These are phyloP conservation scores for Baronia brevicornis DNA, from an alignment of 2,888 invertebrate species.

Conservation along the genomic window DNA sequence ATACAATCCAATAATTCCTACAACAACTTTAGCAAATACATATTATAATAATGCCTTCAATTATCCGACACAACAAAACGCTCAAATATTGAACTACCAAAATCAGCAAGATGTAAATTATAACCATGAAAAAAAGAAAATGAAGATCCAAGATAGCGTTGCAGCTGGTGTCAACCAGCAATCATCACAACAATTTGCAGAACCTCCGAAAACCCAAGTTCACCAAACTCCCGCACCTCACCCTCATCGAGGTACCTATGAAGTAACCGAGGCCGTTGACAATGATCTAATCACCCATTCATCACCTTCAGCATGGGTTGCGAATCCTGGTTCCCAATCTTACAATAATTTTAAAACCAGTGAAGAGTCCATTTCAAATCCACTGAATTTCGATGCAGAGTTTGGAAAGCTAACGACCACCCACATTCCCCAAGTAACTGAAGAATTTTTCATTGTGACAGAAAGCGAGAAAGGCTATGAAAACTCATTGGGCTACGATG, in stretches of 20 bases:
- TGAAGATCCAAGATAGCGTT: conserved; percentile 47
- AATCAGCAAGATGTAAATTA: conserved; percentile 37
- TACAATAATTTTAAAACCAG: conserved; percentile 36
- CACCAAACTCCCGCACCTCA: conserved; percentile 29
- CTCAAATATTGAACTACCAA: conserved; percentile 46
- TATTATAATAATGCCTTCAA: conserved; percentile 37
- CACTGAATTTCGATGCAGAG: conserved; percentile 32
- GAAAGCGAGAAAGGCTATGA: conserved; percentile 59
- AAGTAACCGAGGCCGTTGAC: conserved; percentile 60
- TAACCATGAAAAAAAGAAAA: conserved; percentile 50
- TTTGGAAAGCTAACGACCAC: conserved; percentile 44
- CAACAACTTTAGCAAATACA: conserved; percentile 40
- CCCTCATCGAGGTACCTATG: conserved; percentile 48
- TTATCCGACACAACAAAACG: conserved; percentile 44
- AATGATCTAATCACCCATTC: conserved; percentile 48
- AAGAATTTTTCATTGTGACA: conserved; percentile 61
- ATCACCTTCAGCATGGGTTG: conserved; percentile 49
- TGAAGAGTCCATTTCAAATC: conserved; percentile 41
- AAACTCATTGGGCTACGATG: conserved; percentile 59
- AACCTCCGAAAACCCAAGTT: conserved; percentile 34
- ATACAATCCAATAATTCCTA: conserved; percentile 49
- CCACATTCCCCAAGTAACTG: conserved; percentile 42
- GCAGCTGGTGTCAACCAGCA: conserved; percentile 53
- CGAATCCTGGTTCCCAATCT: conserved; percentile 43
- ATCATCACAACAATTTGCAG: conserved; percentile 42